Conservation (phyloP, 2,888 invertebrate genomes). For the Cataglyphis albicans region DNA sequence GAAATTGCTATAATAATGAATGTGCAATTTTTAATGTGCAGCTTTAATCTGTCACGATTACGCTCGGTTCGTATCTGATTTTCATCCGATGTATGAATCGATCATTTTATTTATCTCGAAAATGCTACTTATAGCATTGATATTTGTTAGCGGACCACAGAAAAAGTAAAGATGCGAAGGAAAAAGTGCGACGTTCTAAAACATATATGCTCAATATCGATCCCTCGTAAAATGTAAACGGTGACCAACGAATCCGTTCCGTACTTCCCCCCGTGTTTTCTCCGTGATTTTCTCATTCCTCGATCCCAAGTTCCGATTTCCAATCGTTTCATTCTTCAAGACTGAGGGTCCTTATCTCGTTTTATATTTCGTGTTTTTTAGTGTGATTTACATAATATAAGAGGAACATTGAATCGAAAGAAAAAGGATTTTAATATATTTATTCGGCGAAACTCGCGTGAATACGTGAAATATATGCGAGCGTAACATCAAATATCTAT, state of each 20-base stretch:
- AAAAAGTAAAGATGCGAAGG: conserved; percentile 27
- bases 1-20: conserved; percentile 26
- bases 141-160: conserved; percentile 22
- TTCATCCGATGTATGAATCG: neutral
- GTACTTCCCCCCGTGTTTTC: neutral
- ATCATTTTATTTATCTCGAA: conserved; percentile 22
- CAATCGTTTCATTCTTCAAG: conserved; percentile 72
- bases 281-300: conserved; percentile 20
- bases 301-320: conserved; percentile 53
- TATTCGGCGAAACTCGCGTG: conserved; percentile 53
- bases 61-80: conserved; percentile 21
- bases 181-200: conserved; percentile 60
- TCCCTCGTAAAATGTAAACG: conserved; percentile 43
- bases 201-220: conserved; percentile 58
- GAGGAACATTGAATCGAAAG: neutral
- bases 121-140: conserved; percentile 27
- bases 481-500: conserved; percentile 62
- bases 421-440: conserved; percentile 34
- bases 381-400: conserved; percentile 35
- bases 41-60: conserved; percentile 44
- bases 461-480: conserved; percentile 59
- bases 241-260: conserved; percentile 45
- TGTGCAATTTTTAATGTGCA: conserved; percentile 46
- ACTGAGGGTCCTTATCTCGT: conserved; percentile 75
- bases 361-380: conserved; percentile 65